Evolutionary conservation across 2,888 invertebrate genomes (phyloP).

Genomic region (Eilema caniola): DNA sequence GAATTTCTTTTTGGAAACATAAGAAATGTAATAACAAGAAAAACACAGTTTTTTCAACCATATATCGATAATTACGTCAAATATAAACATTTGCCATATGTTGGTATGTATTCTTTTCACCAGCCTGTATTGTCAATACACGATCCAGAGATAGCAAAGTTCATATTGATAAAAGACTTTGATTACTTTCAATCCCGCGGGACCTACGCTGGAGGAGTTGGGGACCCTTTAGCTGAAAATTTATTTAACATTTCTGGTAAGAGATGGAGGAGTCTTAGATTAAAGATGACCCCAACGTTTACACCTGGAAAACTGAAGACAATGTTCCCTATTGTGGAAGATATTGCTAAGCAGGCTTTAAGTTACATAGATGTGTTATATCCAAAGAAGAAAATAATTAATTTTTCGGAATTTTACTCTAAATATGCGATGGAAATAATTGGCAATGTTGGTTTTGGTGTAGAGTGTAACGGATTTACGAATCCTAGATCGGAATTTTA

Average conservation of each 20-base stretch:
- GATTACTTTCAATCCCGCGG: slow-evolving; percentile 89
- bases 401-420: slow-evolving; percentile 86
- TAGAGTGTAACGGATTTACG: slow-evolving; percentile 87
- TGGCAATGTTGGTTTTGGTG: slow-evolving; percentile 88
- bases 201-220: slow-evolving; percentile 86
- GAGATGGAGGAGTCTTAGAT: slow-evolving; percentile 88
- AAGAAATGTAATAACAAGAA: slow-evolving; percentile 82
- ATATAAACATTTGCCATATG: slow-evolving; percentile 79
- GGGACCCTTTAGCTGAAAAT: slow-evolving; percentile 88
- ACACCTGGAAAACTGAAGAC: slow-evolving; percentile 89
- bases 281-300: slow-evolving; percentile 89
- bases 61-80: slow-evolving; percentile 87
- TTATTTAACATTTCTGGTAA: slow-evolving; percentile 86
- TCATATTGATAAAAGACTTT: slow-evolving; percentile 88
- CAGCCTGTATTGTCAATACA: slow-evolving; percentile 88
- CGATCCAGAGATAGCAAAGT: slow-evolving; percentile 88
- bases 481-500: slow-evolving; percentile 86
- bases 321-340: slow-evolving; percentile 88
- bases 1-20: slow-evolving; percentile 89
- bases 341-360: slow-evolving; percentile 85
- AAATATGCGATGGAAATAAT: slow-evolving; percentile 88
- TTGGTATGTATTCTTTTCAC: slow-evolving; percentile 89
- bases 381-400: slow-evolving; percentile 69
- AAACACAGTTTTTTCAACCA: slow-evolving; percentile 88
- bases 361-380: slow-evolving; percentile 69